phyloP scores from a whole-genome alignment of 2,888 invertebrate species.

The Acleris holmiana region DNA sequence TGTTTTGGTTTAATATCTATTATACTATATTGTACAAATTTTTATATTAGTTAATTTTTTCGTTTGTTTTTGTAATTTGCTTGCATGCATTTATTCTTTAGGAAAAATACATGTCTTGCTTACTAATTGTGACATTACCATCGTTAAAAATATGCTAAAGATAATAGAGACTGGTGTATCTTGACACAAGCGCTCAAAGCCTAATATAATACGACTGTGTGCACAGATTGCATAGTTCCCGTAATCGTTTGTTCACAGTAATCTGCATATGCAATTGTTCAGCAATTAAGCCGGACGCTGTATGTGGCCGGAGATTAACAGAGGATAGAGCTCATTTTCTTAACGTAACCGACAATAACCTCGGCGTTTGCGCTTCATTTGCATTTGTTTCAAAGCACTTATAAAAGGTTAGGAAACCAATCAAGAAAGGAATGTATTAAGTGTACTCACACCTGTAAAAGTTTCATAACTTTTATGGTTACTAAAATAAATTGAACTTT shows the following conservation, averaged over 20 bases:
- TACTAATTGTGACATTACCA: no score
- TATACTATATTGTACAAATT: no score
- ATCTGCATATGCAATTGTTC: conserved; percentile 23
- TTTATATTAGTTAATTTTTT: no score
- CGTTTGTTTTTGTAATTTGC: no score
- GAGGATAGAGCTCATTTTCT: conserved; percentile 20
- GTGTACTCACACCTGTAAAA: conserved; percentile 36
- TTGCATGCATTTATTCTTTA: no score
- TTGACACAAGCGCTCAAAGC: neutral
- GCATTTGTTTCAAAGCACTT: conserved; percentile 8
- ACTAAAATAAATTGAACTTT: no score
- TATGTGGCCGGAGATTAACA: conserved; percentile 1
- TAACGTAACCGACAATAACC: conserved; percentile 10
- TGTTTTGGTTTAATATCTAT: no score
- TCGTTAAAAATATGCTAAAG: no score
- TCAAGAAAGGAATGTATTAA: neutral
- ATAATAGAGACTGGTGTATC: no score
- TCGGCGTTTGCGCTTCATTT: neutral
- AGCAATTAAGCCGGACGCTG: conserved; percentile 1
- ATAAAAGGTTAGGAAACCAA: neutral
- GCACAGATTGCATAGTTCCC: conserved; percentile 6
- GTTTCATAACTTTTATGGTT: no score
- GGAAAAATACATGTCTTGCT: no score
- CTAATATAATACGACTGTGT: neutral
- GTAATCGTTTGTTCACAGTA: conserved; percentile 6